Evolutionary conservation across 2,888 invertebrate species (phyloP), one percentile per base, ranked within the genome.

Genomic region (Microdon myrmicae): DNA sequence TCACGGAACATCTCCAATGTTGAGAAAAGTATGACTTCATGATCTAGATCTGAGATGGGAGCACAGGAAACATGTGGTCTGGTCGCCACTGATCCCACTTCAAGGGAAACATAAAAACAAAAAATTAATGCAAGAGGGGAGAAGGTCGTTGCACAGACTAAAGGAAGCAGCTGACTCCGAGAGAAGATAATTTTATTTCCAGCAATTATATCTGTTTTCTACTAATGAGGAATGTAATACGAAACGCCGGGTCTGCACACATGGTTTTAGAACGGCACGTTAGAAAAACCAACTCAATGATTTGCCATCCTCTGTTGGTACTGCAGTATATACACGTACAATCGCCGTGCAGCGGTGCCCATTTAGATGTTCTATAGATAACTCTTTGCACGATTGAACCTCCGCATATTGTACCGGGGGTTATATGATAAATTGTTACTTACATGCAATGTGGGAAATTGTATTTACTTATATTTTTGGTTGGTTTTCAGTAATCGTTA

Each of bases 71-170:
- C 44, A 61, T 49, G 49, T 49, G 44, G 16, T 32, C 28, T 39
- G 14, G n/a, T 7, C 23, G 12, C 17, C 19, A 17, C 14, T n/a
- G 9, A 37, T 31, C 25, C 19, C n/a, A n/a, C 35, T 43, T 43
- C 41, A 41, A 49, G 44, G 29, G 28, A 45, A 31, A 39, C 31
- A 38, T 23, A 37, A 55, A 25, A 49, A 48, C 39, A 56, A 56
- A 44, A 44, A 32, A 39, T 39, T 34, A 39, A 32, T 60, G 37
- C 44, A 34, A 13, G 13, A 16, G 10, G 12, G 20, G 43, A 49
- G 61, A 61, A 61, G 61, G 55, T 55, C 61, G 49, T 55, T 61
- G 61, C 56, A 56, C 61, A 61, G 28, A 16, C 39, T 37, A 47
- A 17, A 29, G 20, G n/a, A n/a, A n/a, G n/a, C 22, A 32, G 9